A percentile compares a stretch with the other conserved stretches of the same genome.
phyloP scores from a whole-genome alignment of 1,140 invertebrate species.

The Dendroctonus valens region DNA sequence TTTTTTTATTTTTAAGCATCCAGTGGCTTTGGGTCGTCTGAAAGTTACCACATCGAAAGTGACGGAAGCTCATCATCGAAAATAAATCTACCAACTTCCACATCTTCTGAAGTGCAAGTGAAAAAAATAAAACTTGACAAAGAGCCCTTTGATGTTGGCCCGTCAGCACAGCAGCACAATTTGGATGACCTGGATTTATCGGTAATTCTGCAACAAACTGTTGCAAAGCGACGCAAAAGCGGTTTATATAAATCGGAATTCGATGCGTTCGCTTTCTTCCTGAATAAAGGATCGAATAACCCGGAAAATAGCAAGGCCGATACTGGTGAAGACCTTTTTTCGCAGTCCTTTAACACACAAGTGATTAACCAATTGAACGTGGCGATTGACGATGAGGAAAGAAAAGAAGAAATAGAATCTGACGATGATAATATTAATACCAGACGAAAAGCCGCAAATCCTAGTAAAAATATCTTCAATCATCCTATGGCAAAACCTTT shows the following conservation, averaged over 20 bases:
- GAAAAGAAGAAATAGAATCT: constrained; percentile 7
- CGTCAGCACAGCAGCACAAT: not conserved
- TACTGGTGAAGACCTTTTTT: constrained; percentile 8
- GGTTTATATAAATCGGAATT: constrained; percentile 6
- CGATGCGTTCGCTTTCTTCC: constrained; percentile 18
- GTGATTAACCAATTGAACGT: constrained; percentile 21
- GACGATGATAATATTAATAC: constrained; percentile 2
- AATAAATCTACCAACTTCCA: no score
- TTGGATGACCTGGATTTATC: constrained; percentile 4
- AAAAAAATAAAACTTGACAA: no score
- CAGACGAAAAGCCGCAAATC: no score
- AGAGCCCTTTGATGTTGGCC: not conserved
- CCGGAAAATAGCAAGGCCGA: not conserved
- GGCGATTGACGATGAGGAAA: constrained; percentile 5
- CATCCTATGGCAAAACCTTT: not conserved
- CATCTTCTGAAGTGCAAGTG: no score
- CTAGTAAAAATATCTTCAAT: not conserved
- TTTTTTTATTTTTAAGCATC: no score
- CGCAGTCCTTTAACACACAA: constrained; percentile 26
- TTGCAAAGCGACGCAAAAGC: not conserved
- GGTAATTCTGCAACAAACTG: not conserved
- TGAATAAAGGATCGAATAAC: constrained; percentile 1
- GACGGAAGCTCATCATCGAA: no score
- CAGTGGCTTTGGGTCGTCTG: no score
- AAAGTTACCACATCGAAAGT: no score